Evolutionary conservation across 2,113 vertebrate genomes (phyloP).

Genomic region (Poecilia latipinna): DNA sequence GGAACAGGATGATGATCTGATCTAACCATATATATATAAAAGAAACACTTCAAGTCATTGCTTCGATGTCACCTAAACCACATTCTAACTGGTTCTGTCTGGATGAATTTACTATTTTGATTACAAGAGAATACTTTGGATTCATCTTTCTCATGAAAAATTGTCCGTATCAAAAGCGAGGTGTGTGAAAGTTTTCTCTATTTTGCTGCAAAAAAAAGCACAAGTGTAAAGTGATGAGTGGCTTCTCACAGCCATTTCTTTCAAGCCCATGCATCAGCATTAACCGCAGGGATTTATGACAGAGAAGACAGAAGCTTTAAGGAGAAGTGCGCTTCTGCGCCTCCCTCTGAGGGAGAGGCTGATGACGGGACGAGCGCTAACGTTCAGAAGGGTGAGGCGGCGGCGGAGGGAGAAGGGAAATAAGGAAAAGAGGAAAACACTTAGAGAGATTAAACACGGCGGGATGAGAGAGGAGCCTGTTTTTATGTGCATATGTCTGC

Average conservation of each 20-base stretch:
- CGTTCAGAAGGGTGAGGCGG: conserved; percentile 28
- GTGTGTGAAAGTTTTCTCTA: conserved; percentile 10
- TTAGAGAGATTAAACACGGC: conserved; percentile 72
- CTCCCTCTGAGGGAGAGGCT: conserved; percentile 45
- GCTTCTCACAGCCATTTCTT: conserved; percentile 34
- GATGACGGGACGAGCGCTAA: conserved; percentile 43
- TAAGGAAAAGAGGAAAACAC: conserved; percentile 58
- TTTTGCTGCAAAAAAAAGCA: conserved; percentile 26
- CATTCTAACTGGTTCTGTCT: no score
- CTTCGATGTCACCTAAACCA: no score
- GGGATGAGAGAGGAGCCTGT: conserved; percentile 47
- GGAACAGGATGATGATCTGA: no score
- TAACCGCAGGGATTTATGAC: conserved; percentile 56
- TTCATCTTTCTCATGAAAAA: not conserved
- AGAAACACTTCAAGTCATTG: no score
- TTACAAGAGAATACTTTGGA: no score
- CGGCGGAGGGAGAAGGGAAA: not conserved
- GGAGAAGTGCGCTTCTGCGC: conserved; percentile 22
- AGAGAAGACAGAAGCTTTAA: conserved; percentile 33
- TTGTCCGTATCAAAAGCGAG: conserved; percentile 6
- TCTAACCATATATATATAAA: no score
- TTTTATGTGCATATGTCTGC: conserved; percentile 56
- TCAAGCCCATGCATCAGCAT: conserved; percentile 46
- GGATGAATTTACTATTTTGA: no score
- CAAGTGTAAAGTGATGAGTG: conserved; percentile 49